Conservation (phyloP, 2,113 vertebrate species). For the Typhlomys cinereus region DNA sequence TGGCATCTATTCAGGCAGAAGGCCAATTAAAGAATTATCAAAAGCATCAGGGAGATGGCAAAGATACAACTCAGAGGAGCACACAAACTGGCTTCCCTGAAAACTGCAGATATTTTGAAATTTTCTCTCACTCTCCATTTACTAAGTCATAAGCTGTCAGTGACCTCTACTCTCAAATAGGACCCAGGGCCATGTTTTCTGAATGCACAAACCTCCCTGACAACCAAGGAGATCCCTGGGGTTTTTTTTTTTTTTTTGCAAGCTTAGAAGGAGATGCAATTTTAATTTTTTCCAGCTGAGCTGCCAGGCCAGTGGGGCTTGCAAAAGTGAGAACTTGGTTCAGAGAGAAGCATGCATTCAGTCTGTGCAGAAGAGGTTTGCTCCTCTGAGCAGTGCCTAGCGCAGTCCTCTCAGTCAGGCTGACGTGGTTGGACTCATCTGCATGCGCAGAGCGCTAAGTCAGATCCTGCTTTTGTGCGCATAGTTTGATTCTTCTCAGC, state of each 20-base stretch:
- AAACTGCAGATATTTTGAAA: background rate
- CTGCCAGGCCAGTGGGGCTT: background rate
- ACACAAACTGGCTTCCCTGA: background rate
- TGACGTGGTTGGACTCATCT: background rate
- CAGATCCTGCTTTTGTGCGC: background rate
- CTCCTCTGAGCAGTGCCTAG: background rate
- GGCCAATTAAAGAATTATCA: constrained; percentile 70
- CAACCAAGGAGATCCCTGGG: background rate
- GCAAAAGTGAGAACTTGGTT: background rate
- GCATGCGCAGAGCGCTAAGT: background rate
- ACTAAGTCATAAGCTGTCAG: background rate
- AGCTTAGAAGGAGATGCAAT: constrained; percentile 18
- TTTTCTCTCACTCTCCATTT: background rate
- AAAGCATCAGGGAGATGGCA: constrained; percentile 49
- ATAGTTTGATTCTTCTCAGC: background rate
- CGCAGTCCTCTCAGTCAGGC: background rate
- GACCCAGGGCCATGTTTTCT: background rate
- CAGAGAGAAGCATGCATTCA: background rate
- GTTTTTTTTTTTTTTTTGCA: too few relatives aligned
- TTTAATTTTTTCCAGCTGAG: constrained; percentile 25
- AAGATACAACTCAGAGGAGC: background rate
- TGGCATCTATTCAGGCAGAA: constrained; percentile 48
- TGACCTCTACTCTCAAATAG: constrained; percentile 25
- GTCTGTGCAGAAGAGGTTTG: fast-evolving
- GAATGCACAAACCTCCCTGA: constrained; percentile 24